Conservation (phyloP, 2,113 vertebrate species). For the Thermophis baileyi region DNA sequence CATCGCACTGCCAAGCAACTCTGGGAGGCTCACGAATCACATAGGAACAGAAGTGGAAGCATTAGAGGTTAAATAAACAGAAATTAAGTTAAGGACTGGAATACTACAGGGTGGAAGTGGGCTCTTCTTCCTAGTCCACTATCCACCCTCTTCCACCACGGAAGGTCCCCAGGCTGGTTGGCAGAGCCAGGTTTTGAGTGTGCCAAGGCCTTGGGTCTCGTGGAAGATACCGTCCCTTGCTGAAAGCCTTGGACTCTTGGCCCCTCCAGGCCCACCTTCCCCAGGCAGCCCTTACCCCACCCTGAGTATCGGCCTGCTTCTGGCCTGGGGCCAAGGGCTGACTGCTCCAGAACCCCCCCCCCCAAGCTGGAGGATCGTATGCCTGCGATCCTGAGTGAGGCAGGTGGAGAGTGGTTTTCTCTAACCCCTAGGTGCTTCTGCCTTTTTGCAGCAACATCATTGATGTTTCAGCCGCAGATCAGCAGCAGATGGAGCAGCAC, state of each 20-base stretch:
- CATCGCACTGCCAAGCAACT: too few species aligned
- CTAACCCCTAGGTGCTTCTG: neutral
- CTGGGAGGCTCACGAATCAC: too few species aligned
- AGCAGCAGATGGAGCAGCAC: slow-evolving; percentile 94
- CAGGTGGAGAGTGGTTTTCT: neutral
- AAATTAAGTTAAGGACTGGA: too few species aligned
- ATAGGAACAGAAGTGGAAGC: too few species aligned
- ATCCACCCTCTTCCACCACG: too few species aligned
- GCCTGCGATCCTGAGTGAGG: neutral
- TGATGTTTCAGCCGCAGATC: slow-evolving; percentile 92
- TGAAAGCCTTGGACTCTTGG: neutral
- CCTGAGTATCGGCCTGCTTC: neutral
- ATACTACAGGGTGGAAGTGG: too few species aligned
- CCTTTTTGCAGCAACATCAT: slow-evolving; percentile 85
- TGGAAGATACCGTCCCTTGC: neutral
- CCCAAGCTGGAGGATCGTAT: too few species aligned
- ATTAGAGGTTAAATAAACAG: too few species aligned
- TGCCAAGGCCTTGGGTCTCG: neutral
- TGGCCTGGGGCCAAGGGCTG: neutral
- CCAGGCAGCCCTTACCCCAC: neutral
- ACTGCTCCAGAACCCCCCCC: neutral
- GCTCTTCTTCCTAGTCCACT: too few species aligned
- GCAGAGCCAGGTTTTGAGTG: neutral
- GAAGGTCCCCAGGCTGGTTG: too few species aligned
- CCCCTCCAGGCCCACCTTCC: neutral